Evolutionary conservation across 2,797 vertebrate genomes (phyloP).

Genomic region (Paedocypris micromegethes): DNA sequence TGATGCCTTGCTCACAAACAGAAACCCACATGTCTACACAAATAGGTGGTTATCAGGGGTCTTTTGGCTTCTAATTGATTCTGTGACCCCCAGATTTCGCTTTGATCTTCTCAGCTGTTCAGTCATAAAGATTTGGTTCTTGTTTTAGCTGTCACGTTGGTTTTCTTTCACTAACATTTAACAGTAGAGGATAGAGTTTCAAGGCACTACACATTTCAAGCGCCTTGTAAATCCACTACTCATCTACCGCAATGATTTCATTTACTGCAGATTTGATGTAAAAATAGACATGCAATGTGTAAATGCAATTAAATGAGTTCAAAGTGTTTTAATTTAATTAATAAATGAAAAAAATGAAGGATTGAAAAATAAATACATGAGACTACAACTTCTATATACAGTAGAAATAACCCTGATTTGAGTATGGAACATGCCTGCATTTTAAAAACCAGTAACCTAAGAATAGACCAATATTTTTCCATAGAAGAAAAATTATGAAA

Average conservation of each 20-base stretch:
- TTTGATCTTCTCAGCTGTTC: conserved; percentile 58
- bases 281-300: not conserved
- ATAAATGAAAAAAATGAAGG: no score
- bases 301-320: not conserved
- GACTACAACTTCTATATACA: no score
- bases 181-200: conserved; percentile 24
- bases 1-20: not conserved
- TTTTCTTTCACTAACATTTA: conserved; percentile 23
- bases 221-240: not conserved
- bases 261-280: not conserved
- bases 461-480: no score
- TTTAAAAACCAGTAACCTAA: no score
- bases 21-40: conserved; percentile 3
- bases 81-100: conserved; percentile 50
- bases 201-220: conserved; percentile 24
- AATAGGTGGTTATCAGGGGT: conserved; percentile 4
- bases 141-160: conserved; percentile 24
- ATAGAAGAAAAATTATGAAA: no score
- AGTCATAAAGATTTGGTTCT: conserved; percentile 50
- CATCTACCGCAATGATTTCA: not conserved
- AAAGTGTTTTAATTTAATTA: no score
- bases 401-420: no score
- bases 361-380: no score
- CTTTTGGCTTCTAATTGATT: conserved; percentile 44
- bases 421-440: no score